These are phyloP conservation scores for Eretmocerus hayati DNA, from an alignment of 2,888 invertebrate genomes.

Conservation along the genomic window DNA sequence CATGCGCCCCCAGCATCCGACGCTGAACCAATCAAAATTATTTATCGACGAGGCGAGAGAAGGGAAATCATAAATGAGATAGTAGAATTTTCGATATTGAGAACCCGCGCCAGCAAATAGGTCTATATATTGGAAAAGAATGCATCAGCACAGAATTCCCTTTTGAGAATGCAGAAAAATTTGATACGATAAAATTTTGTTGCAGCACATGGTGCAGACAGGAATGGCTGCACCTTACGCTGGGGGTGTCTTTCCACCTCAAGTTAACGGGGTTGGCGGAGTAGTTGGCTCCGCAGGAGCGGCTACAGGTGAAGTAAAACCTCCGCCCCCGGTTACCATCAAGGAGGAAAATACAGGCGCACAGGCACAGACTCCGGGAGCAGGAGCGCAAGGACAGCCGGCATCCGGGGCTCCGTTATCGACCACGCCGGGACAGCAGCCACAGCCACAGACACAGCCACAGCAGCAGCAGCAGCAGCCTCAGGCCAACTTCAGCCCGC, in stretches of 20 bases:
- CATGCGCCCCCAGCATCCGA: too few species aligned
- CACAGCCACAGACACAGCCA: too few species aligned
- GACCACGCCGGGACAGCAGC: constrained; percentile 36
- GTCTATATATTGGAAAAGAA: too few species aligned
- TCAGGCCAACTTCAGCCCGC: constrained; percentile 50
- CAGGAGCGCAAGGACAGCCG: constrained; percentile 44
- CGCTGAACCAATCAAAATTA: too few species aligned
- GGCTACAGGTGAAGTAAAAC: constrained; percentile 45
- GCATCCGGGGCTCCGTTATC: constrained; percentile 38
- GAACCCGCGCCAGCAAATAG: too few species aligned
- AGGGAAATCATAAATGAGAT: too few species aligned
- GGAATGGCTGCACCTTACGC: constrained; percentile 72
- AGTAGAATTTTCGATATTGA: too few species aligned
- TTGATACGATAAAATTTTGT: too few species aligned
- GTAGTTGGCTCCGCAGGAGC: constrained; percentile 50
- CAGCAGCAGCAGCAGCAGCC: constrained; percentile 38
- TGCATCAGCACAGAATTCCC: too few species aligned
- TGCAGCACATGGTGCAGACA: constrained; percentile 91
- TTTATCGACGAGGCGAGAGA: too few species aligned
- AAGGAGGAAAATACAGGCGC: constrained; percentile 43
- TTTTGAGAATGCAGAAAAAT: too few species aligned
- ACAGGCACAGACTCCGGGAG: constrained; percentile 37
- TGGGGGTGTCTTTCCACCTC: constrained; percentile 54
- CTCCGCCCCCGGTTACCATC: constrained; percentile 46
- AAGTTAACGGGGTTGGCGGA: constrained; percentile 49